A percentile compares a stretch with the other conserved stretches of the same genome.
These are phyloP conservation scores for Archivesica marissinica DNA, from an alignment of 1,140 invertebrate genomes.

Conservation along the genomic window DNA sequence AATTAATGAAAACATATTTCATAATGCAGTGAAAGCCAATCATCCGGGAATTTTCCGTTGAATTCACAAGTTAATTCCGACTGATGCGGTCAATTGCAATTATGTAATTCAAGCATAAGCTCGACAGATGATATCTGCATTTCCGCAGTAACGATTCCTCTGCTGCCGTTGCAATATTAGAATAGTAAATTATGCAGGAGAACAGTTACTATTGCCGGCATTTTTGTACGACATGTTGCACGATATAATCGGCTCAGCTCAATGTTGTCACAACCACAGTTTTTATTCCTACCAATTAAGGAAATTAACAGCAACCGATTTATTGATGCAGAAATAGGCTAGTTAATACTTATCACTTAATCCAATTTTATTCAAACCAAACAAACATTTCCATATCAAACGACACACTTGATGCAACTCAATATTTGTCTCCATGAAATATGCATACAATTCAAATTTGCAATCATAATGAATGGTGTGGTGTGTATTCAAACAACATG, in stretches of 20 bases:
- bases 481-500: no score
- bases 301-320: constrained; percentile 11
- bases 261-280: not conserved
- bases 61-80: constrained; percentile 15
- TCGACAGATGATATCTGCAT: constrained; percentile 8
- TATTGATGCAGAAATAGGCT: not conserved
- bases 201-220: no score
- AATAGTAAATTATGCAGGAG: constrained; percentile 45
- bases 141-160: constrained; percentile 15
- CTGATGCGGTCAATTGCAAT: not conserved
- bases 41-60: not conserved
- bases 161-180: constrained; percentile 37
- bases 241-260: constrained; percentile 23
- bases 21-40: not conserved
- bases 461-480: no score
- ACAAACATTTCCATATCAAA: not conserved
- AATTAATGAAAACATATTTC: no score
- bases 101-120: constrained; percentile 23
- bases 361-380: not conserved
- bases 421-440: not conserved
- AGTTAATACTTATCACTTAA: not conserved
- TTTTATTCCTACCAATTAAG: constrained; percentile 27
- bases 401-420: not conserved
- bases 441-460: no score
- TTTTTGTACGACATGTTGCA: constrained; percentile 14